These are phyloP conservation scores for Petrocephalus sullivani DNA, from an alignment of 2,797 vertebrate genomes.

Conservation along the genomic window DNA sequence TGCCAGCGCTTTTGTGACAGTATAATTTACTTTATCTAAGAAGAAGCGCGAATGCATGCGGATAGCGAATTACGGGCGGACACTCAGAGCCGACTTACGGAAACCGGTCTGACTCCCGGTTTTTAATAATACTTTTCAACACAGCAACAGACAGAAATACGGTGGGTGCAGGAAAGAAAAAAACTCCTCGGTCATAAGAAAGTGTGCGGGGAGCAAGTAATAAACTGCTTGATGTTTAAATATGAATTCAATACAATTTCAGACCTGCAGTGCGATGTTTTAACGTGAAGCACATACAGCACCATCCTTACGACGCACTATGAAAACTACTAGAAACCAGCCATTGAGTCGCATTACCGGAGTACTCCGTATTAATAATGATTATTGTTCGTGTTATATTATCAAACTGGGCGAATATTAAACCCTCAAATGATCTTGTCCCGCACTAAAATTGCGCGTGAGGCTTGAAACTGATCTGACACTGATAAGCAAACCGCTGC, in stretches of 20 bases:
- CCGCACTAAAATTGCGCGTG: not conserved
- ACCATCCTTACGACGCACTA: not conserved
- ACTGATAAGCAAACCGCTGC: not conserved
- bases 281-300: not conserved
- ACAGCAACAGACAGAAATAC: not conserved
- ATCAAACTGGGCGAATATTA: not conserved
- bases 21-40: slow-evolving; percentile 2
- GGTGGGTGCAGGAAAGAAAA: not conserved
- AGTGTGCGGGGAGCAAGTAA: not conserved
- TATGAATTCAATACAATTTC: not conserved
- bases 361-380: not conserved
- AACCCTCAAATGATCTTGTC: not conserved
- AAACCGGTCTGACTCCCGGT: not conserved
- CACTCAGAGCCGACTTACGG: not conserved
- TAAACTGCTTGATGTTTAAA: not conserved
- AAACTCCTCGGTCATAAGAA: not conserved
- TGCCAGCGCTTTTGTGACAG: not conserved
- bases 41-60: not conserved
- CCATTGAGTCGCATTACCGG: not conserved
- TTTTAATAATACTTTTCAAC: not conserved
- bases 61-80: not conserved
- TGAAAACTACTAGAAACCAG: not conserved
- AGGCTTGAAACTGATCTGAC: not conserved
- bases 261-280: not conserved
- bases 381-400: not conserved